phyloP scores from a whole-genome alignment of 2,888 invertebrate genomes.

The Leucophenga montana region DNA sequence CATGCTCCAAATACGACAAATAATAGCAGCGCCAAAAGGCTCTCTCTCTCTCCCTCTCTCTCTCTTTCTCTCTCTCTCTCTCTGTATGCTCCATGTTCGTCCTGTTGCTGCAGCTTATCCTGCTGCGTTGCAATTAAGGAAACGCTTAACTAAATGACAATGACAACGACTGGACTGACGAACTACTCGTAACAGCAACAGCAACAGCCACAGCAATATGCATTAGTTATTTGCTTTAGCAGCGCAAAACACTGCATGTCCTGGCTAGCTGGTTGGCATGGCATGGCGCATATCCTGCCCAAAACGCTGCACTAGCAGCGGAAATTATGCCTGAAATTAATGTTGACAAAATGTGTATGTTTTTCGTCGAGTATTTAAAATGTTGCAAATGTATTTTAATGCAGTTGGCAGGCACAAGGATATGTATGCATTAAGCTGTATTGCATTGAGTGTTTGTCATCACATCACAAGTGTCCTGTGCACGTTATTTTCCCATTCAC shows the following conservation, averaged over 20 bases:
- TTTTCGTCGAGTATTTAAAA: background rate
- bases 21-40: background rate
- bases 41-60: too few relatives aligned
- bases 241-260: too few relatives aligned
- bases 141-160: conserved; percentile 13
- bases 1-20: conserved; percentile 14
- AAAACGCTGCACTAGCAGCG: background rate
- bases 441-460: too few relatives aligned
- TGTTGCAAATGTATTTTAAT: conserved; percentile 9
- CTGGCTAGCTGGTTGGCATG: too few relatives aligned
- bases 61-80: too few relatives aligned
- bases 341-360: conserved; percentile 10
- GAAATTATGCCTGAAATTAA: conserved; percentile 17
- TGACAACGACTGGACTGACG: background rate
- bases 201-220: background rate
- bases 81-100: background rate
- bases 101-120: background rate
- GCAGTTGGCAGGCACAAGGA: too few relatives aligned
- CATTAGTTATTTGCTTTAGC: conserved; percentile 7
- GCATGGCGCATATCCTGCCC: too few relatives aligned
- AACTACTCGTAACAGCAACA: too few relatives aligned
- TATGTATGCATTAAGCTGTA: too few relatives aligned
- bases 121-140: conserved; percentile 12
- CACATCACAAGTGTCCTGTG: too few relatives aligned
- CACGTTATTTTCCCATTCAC: background rate